These are phyloP conservation scores for Lepisosteus oculatus DNA, from an alignment of 2,113 vertebrate species.

Conservation along the genomic window DNA sequence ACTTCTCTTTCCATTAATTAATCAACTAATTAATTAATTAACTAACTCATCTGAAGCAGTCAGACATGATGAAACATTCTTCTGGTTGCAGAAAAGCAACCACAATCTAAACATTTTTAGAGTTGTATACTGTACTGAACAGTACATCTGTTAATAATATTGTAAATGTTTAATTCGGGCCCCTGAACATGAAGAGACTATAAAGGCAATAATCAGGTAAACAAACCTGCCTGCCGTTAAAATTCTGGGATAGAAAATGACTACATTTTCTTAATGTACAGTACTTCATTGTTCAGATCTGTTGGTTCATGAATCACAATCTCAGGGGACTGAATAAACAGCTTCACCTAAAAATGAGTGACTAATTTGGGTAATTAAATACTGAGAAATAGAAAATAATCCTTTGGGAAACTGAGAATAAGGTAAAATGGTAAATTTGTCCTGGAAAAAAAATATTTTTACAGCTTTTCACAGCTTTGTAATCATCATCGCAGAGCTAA, in stretches of 20 bases:
- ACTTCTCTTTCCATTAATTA: no score
- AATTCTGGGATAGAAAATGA: neutral
- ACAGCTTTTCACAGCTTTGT: neutral
- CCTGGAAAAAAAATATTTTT: neutral
- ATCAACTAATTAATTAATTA: no score
- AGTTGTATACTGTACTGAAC: no score
- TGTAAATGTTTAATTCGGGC: no score
- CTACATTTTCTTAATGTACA: neutral
- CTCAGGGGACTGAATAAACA: neutral
- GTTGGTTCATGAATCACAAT: neutral
- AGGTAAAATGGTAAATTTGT: neutral
- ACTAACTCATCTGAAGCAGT: no score
- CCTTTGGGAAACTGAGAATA: neutral
- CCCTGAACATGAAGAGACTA: neutral
- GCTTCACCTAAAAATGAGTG: neutral
- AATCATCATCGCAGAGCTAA: neutral
- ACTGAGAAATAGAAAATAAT: neutral
- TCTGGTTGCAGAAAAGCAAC: no score
- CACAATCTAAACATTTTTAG: no score
- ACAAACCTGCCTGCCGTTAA: no score
- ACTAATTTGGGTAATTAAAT: constrained; percentile 3
- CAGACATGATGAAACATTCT: no score
- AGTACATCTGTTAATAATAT: no score
- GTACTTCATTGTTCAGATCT: neutral
- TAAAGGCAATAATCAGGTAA: neutral